Evolutionary conservation across 2,797 vertebrate species (phyloP), one percentile per base, ranked within the genome.

Genomic region (Gambelia wislizenii): DNA sequence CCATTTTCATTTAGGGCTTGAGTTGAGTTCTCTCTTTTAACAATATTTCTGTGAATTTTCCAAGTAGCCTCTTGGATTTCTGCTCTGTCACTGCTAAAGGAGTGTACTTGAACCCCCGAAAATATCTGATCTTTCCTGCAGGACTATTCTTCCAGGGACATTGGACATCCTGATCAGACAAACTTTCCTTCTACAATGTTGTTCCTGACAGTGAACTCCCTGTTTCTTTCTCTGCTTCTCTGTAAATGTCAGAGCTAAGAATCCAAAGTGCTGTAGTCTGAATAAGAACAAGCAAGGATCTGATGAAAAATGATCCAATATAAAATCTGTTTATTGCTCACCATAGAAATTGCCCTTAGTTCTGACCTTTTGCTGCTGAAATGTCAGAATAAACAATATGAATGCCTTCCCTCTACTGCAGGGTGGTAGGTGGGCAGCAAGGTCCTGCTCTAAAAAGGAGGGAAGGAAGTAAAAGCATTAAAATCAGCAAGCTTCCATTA

Each of bases 311-410:
- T 78, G 93, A 96, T 78, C 93, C 95, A 94, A 93, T 95, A 92
- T 94, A 90, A 93, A 94, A 93, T 89, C 93, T 96, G 93, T 91
- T 95, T 94, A 94, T 95, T 95, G 94, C 95, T 96, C 75, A 90
- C 90, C 72, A 88, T 75, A 85, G 89, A 92, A 93, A 90, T 90
- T 94, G 90, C 93, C 94, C 95, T 95, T 95, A 74, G 6, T 20
- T 78, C 83, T 96, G 95, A 95, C 95, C 95, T 96, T 95, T 96
- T 84, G 88, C 93, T 95, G 91, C 91, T 0, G 16, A 96, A 96
- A 96, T 96, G 94, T 95, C 95, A 95, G 93, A 90, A 94, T 92
- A 89, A 95, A 75, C 0, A 89, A 86, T 87, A 85, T 92, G 93
- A 87, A 87, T 94, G 84, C 79, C 72, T 95, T 94, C 91, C 87